phyloP scores from a whole-genome alignment of 2,888 invertebrate species.

The Pegoplata infirma region DNA sequence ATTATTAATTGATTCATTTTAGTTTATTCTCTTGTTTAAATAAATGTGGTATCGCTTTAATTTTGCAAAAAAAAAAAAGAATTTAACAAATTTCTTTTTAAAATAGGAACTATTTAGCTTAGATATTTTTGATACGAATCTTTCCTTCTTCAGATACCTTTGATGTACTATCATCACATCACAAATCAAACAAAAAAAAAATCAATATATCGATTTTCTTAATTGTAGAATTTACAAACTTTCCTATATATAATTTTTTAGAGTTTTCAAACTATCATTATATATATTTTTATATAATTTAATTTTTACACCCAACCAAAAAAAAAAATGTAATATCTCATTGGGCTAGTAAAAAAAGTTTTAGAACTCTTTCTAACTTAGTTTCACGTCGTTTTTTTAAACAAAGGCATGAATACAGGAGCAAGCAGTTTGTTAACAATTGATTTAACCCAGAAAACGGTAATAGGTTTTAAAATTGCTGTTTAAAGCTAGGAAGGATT shows the following conservation, averaged over 20 bases:
- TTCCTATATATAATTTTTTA: conserved; percentile 49
- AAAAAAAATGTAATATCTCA: conserved; percentile 22
- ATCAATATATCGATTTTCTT: conserved; percentile 34
- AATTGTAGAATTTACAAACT: conserved; percentile 56
- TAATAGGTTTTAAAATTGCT: conserved; percentile 13
- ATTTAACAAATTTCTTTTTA: conserved; percentile 32
- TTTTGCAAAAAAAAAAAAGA: conserved; percentile 28
- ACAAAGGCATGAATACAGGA: conserved; percentile 29
- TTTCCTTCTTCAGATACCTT: conserved; percentile 61
- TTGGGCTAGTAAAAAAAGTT: conserved; percentile 46
- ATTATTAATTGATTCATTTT: not conserved
- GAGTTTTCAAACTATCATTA: conserved; percentile 54
- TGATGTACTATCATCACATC: conserved; percentile 57
- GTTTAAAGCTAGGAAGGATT: not conserved
- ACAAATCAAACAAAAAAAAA: conserved; percentile 8
- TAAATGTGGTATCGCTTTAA: conserved; percentile 59
- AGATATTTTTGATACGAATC: conserved; percentile 50
- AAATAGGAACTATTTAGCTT: conserved; percentile 56
- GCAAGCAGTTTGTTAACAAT: conserved; percentile 21
- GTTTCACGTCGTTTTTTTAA: conserved; percentile 24
- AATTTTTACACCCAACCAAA: conserved; percentile 29
- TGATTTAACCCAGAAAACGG: no score
- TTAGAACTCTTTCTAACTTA: conserved; percentile 39
- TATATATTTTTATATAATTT: conserved; percentile 34
- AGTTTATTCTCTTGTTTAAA: conserved; percentile 29